Evolutionary conservation across 2,888 invertebrate genomes (phyloP), one percentile per base, ranked within the genome.

Genomic region (Callyntrura guangdongensis): DNA sequence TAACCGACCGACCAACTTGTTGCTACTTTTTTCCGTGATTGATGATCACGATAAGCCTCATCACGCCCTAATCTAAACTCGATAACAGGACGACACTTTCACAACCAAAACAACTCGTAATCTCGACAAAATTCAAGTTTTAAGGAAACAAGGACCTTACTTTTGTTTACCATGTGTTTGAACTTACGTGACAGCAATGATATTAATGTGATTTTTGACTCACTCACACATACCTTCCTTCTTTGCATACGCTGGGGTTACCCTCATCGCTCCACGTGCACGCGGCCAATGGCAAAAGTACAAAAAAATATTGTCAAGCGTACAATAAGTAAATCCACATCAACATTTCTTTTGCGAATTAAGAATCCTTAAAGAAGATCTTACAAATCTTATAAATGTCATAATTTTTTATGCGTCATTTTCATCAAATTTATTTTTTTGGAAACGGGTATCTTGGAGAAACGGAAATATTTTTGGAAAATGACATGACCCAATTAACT

Each of bases 81-180:
- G 67, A 67, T 67, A 25, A 67, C 67, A 25, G n/a, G 6, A n/a
- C 69, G n/a, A 59, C 69, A 69, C 69, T 69, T 69, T 69, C 69
- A 69, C 69, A 69, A 69, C 14, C 27, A 69, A 36, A 69, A 36
- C 36, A 25, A 61, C 67, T 69, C 36, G 36, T 36, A 2, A 6
- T 36, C 36, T 36, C 36, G 36, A 6, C 6, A 36, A 36, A 36
- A 36, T 36, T 36, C 27, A 36, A 27, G 36, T 69, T 69, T 69
- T 14, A 8, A 36, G n/a, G 36, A n/a, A 36, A 27, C 9, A 69
- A 36, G 14, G 69, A 4, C 6, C 36, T 36, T 3, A 14, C 0
- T 3, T 69, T 36, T 36, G 36, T 12, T 6, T 14, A 36, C 69
- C 69, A 69, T 69, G 27, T 69, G 69, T 69, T 36, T 69, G 69